phyloP scores from a whole-genome alignment of 2,888 invertebrate species.

The Lumbricus terrestris region DNA sequence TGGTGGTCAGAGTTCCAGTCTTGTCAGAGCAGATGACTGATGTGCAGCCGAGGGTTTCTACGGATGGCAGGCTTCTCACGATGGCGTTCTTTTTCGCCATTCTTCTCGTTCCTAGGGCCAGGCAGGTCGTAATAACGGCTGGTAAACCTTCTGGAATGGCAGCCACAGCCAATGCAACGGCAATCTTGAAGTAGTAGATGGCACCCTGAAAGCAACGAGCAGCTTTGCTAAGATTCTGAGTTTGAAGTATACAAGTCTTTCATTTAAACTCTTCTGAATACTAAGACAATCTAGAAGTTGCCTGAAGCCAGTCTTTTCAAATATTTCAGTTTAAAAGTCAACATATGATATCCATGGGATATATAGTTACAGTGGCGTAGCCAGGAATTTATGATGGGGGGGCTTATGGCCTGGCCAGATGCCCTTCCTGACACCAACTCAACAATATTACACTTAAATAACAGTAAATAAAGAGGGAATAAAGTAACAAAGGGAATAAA shows the following conservation, averaged over 20 bases:
- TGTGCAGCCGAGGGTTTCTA: conserved; percentile 98
- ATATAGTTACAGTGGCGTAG: too few relatives aligned
- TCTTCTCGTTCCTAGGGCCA: conserved; percentile 92
- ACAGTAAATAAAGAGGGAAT: too few relatives aligned
- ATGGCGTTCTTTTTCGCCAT: conserved; percentile 99
- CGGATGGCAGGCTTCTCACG: conserved; percentile 77
- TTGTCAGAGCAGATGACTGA: conserved; percentile 99
- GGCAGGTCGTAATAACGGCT: conserved; percentile 94
- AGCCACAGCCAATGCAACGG: conserved; percentile 97
- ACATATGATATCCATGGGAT: neutral
- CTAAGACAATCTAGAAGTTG: neutral
- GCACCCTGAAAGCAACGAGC: conserved; percentile 69
- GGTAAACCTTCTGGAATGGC: conserved; percentile 99
- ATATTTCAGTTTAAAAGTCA: neutral
- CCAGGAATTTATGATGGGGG: too few relatives aligned
- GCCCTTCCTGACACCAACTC: too few relatives aligned
- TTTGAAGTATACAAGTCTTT: neutral
- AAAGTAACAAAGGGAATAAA: too few relatives aligned
- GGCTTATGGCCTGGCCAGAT: too few relatives aligned
- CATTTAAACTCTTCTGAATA: neutral
- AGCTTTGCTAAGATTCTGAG: neutral
- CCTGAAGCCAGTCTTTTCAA: neutral
- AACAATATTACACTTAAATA: too few relatives aligned
- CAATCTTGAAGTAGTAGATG: conserved; percentile 99
- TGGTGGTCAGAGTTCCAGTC: conserved; percentile 97